These are phyloP conservation scores for Netelia melanura DNA, from an alignment of 2,888 invertebrate genomes.

Conservation along the genomic window DNA sequence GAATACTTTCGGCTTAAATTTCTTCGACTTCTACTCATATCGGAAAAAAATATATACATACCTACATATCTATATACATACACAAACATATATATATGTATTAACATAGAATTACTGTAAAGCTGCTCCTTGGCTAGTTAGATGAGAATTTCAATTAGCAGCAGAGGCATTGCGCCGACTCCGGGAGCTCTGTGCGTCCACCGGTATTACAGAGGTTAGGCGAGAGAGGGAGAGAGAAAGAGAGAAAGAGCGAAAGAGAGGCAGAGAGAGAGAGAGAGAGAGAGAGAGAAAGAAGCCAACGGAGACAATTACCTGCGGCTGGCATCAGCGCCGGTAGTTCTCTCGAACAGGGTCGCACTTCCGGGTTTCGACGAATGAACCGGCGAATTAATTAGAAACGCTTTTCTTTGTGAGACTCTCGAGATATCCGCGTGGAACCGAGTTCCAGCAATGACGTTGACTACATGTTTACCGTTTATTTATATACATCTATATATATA, in stretches of 20 bases:
- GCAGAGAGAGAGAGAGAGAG: constrained; percentile 26
- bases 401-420: constrained; percentile 65
- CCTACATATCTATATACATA: constrained; percentile 5
- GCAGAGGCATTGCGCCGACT: constrained; percentile 46
- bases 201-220: constrained; percentile 52
- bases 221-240: constrained; percentile 34
- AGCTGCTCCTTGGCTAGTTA: constrained; percentile 66
- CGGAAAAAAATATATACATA: constrained; percentile 1
- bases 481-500: too few species aligned
- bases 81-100: constrained; percentile 2
- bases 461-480: background rate
- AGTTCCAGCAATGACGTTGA: constrained; percentile 17
- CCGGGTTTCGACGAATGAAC: constrained; percentile 80
- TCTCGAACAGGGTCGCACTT: constrained; percentile 77
- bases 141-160: constrained; percentile 79
- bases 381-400: constrained; percentile 78
- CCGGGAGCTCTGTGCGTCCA: constrained; percentile 37
- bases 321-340: constrained; percentile 62
- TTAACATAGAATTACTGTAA: background rate
- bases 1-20: constrained; percentile 30
- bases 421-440: constrained; percentile 28
- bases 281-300: constrained; percentile 64
- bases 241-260: constrained; percentile 23
- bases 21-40: background rate
- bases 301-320: constrained; percentile 77